phyloP scores from a whole-genome alignment of 2,888 invertebrate genomes.

The Auanema sp. region DNA sequence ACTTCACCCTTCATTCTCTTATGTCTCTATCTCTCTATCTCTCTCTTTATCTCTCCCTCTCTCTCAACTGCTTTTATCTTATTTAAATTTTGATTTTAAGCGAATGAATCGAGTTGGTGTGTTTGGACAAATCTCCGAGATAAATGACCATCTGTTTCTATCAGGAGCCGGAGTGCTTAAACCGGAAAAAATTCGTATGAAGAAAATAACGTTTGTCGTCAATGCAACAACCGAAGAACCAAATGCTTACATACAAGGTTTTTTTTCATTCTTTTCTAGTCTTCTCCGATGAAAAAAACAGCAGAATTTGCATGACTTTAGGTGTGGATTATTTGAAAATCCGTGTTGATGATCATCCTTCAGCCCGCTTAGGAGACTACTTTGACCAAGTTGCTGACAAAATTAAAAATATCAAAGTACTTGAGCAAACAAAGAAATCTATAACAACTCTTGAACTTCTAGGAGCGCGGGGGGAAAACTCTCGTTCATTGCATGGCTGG shows the following conservation, averaged over 20 bases:
- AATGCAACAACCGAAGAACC: conserved; percentile 84
- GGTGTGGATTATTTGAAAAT: conserved; percentile 74
- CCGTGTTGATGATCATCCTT: conserved; percentile 76
- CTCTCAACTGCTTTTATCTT: background rate
- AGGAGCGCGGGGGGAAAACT: conserved; percentile 71
- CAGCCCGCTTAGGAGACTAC: conserved; percentile 75
- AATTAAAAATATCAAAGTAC: conserved; percentile 56
- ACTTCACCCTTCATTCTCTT: background rate
- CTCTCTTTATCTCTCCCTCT: background rate
- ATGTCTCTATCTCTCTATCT: background rate
- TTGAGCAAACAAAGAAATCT: background rate
- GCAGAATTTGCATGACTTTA: conserved; percentile 20
- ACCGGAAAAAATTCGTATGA: conserved; percentile 74
- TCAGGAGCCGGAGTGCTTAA: conserved; percentile 79
- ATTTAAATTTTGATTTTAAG: background rate
- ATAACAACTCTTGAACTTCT: conserved; percentile 12
- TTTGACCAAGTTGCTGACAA: conserved; percentile 72
- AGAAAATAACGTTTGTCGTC: conserved; percentile 76
- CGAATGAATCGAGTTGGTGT: conserved; percentile 48
- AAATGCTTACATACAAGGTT: conserved; percentile 64
- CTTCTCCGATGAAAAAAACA: background rate
- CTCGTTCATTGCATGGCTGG: conserved; percentile 89
- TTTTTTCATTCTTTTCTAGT: background rate
- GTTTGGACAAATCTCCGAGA: conserved; percentile 69
- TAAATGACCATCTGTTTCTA: conserved; percentile 77